Evolutionary conservation across 2,113 vertebrate species (phyloP), one percentile per base, ranked within the genome.

Genomic region (Galeopterus variegatus): DNA sequence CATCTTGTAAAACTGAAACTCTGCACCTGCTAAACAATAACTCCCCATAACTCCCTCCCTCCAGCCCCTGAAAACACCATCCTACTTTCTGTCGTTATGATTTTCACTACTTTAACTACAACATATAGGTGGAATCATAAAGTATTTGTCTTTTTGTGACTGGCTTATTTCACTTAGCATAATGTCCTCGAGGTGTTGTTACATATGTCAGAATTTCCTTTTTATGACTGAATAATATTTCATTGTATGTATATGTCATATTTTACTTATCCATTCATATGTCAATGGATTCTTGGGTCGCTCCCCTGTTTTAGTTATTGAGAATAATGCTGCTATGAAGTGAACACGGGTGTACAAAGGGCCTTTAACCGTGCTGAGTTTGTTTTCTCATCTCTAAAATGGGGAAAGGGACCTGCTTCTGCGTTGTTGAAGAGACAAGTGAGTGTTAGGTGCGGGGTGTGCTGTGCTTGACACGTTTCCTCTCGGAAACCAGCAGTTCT

Each of bases 381-480:
- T 90, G 54, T 88, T 83, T 97, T 91, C 41, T 90, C 28, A 8
- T 58, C 79, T 89, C 24, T 69, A 58, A 62, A 76, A 54, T 58
- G 70, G 56, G 70, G 56, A 52, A 28, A 13, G 28, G 48, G 54
- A 28, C 36, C 76, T 13, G 31, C 69, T 33, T 54, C 31, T 48
- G 26, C 6, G 1, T 31, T 2, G 4, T 3, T n/a, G 41, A 24
- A 83, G 14, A 70, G 41, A 14, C 19, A 0, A 77, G 48, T 36
- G 60, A 36, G 23, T 8, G 7, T 65, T 50, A 67, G 36, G 14
- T 36, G 9, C 31, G 48, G 56, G 45, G 5, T 56, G 2, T 75
- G 70, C n/a, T 69, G 2, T 75, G 70, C n/a, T 69, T 41, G 58
- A 36, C 21, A 19, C 9, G 15, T 36, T 64, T 75, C 7, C 28